Percentiles rank a stretch among this genome's conserved stretches.
Conservation (phyloP, 2,888 invertebrate genomes). For the Tachina lurida region DNA sequence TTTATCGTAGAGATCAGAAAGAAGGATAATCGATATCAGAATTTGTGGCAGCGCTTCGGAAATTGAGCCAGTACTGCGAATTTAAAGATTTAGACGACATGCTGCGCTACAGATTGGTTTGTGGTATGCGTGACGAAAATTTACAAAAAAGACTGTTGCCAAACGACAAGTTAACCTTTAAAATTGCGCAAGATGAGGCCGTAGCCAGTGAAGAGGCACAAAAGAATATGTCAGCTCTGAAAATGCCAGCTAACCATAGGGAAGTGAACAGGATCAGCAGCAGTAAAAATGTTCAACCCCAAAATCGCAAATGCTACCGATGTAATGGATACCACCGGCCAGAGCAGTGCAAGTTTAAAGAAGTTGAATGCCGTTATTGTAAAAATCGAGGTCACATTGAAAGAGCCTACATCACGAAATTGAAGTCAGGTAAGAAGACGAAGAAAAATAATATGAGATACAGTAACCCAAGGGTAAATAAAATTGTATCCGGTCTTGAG, state of each 20-base stretch:
- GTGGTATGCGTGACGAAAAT: slow-evolving; percentile 45
- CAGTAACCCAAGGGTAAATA: background rate
- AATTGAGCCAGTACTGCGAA: slow-evolving; percentile 37
- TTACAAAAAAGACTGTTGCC: slow-evolving; percentile 43
- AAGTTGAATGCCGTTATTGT: slow-evolving; percentile 16
- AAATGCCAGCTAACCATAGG: background rate
- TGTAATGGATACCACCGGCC: slow-evolving; percentile 19
- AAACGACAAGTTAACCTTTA: slow-evolving; percentile 43
- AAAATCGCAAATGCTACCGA: slow-evolving; percentile 6
- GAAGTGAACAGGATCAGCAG: background rate
- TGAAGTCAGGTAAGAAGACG: slow-evolving; percentile 3
- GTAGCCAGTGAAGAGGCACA: slow-evolving; percentile 38
- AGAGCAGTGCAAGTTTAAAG: slow-evolving; percentile 35
- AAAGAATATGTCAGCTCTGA: slow-evolving; percentile 4
- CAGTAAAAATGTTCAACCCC: background rate
- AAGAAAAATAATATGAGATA: background rate
- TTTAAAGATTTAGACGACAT: slow-evolving; percentile 49
- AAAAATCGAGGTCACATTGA: slow-evolving; percentile 40
- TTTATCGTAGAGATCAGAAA: slow-evolving; percentile 13
- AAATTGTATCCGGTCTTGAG: background rate
- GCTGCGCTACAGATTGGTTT: slow-evolving; percentile 50
- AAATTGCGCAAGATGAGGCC: slow-evolving; percentile 50
- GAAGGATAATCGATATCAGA: slow-evolving; percentile 32
- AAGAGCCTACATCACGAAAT: slow-evolving; percentile 32
- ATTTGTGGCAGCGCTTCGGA: slow-evolving; percentile 33